Evolutionary conservation across 2,797 vertebrate genomes (phyloP).

Genomic region (Pangasius djambal): DNA sequence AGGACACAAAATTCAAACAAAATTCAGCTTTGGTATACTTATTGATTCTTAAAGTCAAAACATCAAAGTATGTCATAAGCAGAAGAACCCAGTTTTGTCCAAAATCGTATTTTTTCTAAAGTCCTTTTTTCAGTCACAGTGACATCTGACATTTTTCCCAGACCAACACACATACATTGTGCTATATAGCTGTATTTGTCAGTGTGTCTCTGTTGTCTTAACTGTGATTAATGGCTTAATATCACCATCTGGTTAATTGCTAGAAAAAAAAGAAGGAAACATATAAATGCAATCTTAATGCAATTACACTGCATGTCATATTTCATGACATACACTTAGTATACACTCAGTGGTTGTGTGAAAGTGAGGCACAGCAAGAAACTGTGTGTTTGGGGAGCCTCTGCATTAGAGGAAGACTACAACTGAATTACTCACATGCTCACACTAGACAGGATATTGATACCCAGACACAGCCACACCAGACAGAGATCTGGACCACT

Average conservation of each 20-base stretch:
- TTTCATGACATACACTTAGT: not conserved
- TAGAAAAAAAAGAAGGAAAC: not conserved
- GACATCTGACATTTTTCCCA: not conserved
- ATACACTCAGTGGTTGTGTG: not conserved
- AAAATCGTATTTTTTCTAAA: not conserved
- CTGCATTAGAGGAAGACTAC: not conserved
- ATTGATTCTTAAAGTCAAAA: not conserved
- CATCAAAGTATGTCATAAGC: not conserved
- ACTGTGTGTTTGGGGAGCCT: not conserved
- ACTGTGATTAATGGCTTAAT: not conserved
- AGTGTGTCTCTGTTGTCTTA: not conserved
- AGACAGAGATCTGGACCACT: conserved; percentile 5
- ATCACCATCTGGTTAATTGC: not conserved
- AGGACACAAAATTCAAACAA: not conserved
- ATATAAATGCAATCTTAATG: no score
- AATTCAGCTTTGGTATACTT: not conserved
- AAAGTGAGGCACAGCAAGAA: not conserved
- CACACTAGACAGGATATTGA: not conserved
- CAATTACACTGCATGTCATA: no score
- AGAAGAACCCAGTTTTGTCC: not conserved
- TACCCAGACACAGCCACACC: not conserved
- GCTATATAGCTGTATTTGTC: not conserved
- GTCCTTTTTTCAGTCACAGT: not conserved
- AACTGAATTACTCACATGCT: not conserved
- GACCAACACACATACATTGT: not conserved